These are phyloP conservation scores for Alitta virens DNA, from an alignment of 2,888 invertebrate species.

Conservation along the genomic window DNA sequence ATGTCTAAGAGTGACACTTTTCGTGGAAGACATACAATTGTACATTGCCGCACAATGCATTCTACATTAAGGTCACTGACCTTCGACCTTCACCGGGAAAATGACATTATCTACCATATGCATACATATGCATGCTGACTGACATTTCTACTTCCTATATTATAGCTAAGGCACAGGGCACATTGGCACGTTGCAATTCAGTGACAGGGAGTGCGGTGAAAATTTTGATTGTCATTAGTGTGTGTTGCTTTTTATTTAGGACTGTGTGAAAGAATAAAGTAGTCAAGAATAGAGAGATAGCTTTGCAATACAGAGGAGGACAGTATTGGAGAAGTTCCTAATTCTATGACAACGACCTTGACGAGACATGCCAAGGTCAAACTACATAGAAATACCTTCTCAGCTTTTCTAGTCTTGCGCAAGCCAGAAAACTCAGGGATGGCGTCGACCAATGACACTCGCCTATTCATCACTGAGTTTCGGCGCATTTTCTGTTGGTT, in stretches of 20 bases:
- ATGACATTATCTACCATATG: no score
- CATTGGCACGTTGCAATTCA: no score
- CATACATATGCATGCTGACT: no score
- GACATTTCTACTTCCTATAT: no score
- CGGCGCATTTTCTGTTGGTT: slow-evolving; percentile 23
- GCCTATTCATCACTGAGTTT: slow-evolving; percentile 60
- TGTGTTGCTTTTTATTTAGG: not conserved
- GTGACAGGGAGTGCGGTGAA: no score
- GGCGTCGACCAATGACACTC: slow-evolving; percentile 88
- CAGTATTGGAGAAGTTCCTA: not conserved
- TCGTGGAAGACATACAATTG: no score
- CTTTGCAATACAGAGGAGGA: not conserved
- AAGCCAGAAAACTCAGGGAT: slow-evolving; percentile 95
- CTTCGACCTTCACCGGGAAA: no score
- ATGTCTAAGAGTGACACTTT: no score
- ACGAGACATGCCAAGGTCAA: not conserved
- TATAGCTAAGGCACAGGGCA: no score
- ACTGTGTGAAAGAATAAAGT: not conserved
- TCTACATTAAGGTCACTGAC: no score
- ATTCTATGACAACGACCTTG: not conserved
- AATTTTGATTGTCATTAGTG: no score
- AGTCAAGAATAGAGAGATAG: not conserved
- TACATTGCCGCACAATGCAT: no score
- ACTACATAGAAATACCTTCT: slow-evolving; percentile 9
- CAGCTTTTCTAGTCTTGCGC: slow-evolving; percentile 23